These are phyloP conservation scores for Sebastes umbrosus DNA, from an alignment of 2,797 vertebrate genomes.

Conservation along the genomic window DNA sequence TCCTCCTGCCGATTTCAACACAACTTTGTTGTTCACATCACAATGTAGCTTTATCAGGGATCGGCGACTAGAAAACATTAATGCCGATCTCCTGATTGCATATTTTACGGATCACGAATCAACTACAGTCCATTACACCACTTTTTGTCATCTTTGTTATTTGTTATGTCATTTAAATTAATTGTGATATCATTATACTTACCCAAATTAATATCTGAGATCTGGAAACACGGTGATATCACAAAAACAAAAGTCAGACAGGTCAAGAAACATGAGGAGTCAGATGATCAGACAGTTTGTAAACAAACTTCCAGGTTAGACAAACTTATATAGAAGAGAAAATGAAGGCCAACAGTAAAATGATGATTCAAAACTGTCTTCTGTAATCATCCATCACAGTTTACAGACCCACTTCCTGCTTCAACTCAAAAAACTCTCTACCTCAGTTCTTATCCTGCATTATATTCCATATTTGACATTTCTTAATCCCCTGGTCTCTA, in stretches of 20 bases:
- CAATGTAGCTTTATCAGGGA: too few relatives aligned
- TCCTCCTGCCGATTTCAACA: too few relatives aligned
- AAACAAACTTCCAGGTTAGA: neutral
- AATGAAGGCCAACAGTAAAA: neutral
- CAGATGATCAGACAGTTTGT: neutral
- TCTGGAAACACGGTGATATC: neutral
- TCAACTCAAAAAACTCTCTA: neutral
- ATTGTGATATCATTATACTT: neutral
- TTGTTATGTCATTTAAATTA: neutral
- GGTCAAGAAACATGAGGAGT: neutral
- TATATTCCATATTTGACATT: too few relatives aligned
- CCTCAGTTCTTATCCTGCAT: too few relatives aligned
- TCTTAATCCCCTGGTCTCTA: too few relatives aligned
- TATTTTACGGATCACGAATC: too few relatives aligned
- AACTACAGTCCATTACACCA: too few relatives aligned
- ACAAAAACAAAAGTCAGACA: neutral
- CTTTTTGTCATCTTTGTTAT: too few relatives aligned
- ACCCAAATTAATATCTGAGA: neutral
- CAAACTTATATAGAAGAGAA: neutral
- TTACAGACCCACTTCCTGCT: neutral
- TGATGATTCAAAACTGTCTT: neutral
- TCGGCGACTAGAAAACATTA: too few relatives aligned
- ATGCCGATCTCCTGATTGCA: too few relatives aligned
- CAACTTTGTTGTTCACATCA: too few relatives aligned
- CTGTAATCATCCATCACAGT: neutral